These are phyloP conservation scores for Pteropus alecto DNA, from an alignment of 2,113 vertebrate species.

Conservation along the genomic window DNA sequence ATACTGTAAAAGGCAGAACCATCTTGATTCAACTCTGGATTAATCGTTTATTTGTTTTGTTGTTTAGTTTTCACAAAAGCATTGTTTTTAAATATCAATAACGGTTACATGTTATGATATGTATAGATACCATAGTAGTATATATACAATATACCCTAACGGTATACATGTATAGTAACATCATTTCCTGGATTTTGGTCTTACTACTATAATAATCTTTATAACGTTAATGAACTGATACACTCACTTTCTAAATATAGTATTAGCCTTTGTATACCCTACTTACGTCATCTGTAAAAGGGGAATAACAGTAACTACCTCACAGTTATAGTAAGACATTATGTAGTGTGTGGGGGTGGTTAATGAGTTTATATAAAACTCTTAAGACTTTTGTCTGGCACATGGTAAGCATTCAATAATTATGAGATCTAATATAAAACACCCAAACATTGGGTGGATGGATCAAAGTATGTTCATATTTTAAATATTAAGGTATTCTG, in stretches of 20 bases:
- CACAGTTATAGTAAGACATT: neutral
- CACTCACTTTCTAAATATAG: neutral
- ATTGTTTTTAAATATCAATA: neutral
- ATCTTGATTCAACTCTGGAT: neutral
- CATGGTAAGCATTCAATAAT: neutral
- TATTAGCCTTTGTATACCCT: neutral
- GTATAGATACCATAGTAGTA: neutral
- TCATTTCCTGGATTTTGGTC: neutral
- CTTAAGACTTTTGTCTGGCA: neutral
- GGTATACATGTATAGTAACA: neutral
- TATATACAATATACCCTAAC: neutral
- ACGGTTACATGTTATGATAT: neutral
- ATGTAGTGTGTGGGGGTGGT: neutral
- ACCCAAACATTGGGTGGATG: neutral
- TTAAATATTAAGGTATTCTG: neutral
- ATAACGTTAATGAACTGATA: neutral
- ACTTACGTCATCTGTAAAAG: neutral
- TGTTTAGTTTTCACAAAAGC: conserved; percentile 1
- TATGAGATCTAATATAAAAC: neutral
- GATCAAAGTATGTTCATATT: neutral
- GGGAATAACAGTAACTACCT: neutral
- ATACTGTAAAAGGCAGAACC: neutral
- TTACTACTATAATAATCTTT: neutral
- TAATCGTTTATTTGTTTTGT: neutral
- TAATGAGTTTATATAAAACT: neutral